A percentile compares a stretch with the other conserved stretches of the same genome.
These are phyloP conservation scores for Neodiprion lecontei DNA, from an alignment of 1,140 invertebrate genomes.

Conservation along the genomic window DNA sequence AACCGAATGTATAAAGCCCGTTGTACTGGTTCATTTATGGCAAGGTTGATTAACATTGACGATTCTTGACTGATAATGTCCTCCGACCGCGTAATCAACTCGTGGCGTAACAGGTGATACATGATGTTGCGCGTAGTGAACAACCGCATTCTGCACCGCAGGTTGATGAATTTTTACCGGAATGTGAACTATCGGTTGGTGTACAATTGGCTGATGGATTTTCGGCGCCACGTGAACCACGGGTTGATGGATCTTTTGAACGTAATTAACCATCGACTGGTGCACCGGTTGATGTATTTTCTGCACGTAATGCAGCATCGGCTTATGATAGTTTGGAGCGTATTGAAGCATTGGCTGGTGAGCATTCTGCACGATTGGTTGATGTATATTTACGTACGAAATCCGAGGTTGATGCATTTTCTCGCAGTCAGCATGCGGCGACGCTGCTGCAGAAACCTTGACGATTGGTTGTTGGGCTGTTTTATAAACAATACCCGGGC, in stretches of 20 bases:
- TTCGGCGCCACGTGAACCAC: conserved; percentile 6
- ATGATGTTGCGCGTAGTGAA: background rate
- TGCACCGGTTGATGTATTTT: conserved; percentile 2
- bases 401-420: conserved; percentile 35
- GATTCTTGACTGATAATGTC: background rate
- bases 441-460: no score
- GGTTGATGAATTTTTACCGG: conserved; percentile 15
- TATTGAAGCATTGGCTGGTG: conserved; percentile 14
- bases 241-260: background rate
- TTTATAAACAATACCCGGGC: background rate
- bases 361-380: background rate
- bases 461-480: background rate
- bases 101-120: background rate
- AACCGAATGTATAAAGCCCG: no score
- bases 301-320: conserved; percentile 18
- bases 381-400: conserved; percentile 38
- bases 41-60: conserved; percentile 12
- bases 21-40: conserved; percentile 6
- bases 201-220: background rate
- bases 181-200: background rate
- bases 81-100: background rate
- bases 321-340: conserved; percentile 25
- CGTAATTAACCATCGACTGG: conserved; percentile 13
- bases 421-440: background rate
- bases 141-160: background rate